Conservation (phyloP, 2,113 vertebrate species). For the Corythoichthys haematopterus region DNA sequence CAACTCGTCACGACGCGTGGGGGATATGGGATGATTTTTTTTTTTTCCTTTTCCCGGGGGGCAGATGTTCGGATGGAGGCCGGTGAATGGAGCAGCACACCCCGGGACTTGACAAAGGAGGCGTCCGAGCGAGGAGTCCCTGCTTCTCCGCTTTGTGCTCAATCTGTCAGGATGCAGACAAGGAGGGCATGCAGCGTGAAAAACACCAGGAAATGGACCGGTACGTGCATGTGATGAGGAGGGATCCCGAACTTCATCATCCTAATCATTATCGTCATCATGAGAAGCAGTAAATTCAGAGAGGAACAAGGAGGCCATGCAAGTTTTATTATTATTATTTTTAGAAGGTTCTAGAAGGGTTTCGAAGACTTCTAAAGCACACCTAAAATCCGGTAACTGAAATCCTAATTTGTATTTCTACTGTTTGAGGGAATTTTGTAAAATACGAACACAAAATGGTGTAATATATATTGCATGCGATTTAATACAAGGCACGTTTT, state of each 20-base stretch:
- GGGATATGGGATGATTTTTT: no score
- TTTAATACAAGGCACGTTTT: no score
- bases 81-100: slow-evolving; percentile 48
- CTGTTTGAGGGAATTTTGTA: not conserved
- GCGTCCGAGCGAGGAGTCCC: slow-evolving; percentile 74
- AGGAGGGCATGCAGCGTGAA: slow-evolving; percentile 51
- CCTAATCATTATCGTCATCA: slow-evolving; percentile 29
- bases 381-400: not conserved
- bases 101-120: slow-evolving; percentile 78
- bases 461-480: not conserved
- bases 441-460: not conserved
- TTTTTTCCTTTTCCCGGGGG: not conserved
- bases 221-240: slow-evolving; percentile 49
- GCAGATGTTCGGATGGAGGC: slow-evolving; percentile 78
- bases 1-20: slow-evolving; percentile 1
- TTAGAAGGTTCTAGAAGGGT: slow-evolving; percentile 9
- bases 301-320: slow-evolving; percentile 25
- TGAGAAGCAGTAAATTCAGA: not conserved
- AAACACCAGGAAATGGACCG: slow-evolving; percentile 45
- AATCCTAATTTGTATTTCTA: not conserved
- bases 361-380: slow-evolving; percentile 4
- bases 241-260: slow-evolving; percentile 43
- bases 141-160: slow-evolving; percentile 44
- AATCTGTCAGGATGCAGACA: slow-evolving; percentile 48
- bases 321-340: not conserved